Conservation (phyloP, 2,113 vertebrate genomes). For the Chroicocephalus ridibundus region DNA sequence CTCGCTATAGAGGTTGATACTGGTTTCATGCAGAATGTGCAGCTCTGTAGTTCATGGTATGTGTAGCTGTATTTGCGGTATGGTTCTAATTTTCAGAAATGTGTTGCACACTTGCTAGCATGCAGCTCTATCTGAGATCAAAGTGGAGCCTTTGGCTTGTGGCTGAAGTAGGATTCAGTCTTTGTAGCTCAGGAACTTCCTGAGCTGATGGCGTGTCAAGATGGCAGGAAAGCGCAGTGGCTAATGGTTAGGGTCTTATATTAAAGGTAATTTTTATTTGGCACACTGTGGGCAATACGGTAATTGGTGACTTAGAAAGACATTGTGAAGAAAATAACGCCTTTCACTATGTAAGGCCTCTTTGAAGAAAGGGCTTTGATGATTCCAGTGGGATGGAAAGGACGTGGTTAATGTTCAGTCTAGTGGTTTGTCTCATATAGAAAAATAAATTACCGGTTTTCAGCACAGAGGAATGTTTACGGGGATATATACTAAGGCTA, state of each 20-base stretch:
- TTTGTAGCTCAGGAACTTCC: background rate
- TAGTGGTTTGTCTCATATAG: background rate
- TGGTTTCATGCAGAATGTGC: background rate
- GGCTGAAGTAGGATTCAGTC: background rate
- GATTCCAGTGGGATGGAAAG: background rate
- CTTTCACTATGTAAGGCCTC: background rate
- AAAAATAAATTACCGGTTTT: background rate
- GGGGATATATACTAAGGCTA: background rate
- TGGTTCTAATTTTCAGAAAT: background rate
- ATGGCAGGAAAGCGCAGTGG: background rate
- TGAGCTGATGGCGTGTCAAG: background rate
- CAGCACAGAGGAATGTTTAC: background rate
- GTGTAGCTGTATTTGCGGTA: background rate
- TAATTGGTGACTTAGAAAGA: background rate
- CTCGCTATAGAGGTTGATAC: background rate
- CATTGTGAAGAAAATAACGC: background rate
- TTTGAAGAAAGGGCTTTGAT: constrained; percentile 19
- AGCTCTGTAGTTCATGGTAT: background rate
- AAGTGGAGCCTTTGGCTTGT: constrained; percentile 6
- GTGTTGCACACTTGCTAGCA: background rate
- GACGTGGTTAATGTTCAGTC: background rate
- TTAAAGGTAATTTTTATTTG: background rate
- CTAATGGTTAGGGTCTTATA: background rate
- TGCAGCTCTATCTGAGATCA: background rate
- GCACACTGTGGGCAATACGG: background rate